Evolutionary conservation across 1,140 invertebrate genomes (phyloP).

Genomic region (Scaptomyza montana): DNA sequence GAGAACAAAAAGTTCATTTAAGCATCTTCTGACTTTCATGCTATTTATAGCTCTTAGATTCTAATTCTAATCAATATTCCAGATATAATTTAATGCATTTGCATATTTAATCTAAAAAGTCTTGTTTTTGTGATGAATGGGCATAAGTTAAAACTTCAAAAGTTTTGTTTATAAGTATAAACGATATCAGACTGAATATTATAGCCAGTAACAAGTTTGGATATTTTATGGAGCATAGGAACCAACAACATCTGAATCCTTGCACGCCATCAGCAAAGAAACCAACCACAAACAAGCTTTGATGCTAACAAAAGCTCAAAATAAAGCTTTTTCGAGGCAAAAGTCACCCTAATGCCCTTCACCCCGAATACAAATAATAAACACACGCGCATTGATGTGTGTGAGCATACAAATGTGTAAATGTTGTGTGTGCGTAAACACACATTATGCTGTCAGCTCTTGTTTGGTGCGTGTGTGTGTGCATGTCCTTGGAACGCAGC

Average conservation of each 20-base stretch:
- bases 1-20: too few relatives aligned
- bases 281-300: conserved; percentile 41
- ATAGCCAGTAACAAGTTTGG: neutral
- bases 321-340: conserved; percentile 21
- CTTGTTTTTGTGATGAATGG: too few relatives aligned
- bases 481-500: conserved; percentile 24
- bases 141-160: too few relatives aligned
- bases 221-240: too few relatives aligned
- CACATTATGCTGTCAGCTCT: conserved; percentile 42
- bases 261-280: neutral
- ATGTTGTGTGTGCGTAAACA: conserved; percentile 22
- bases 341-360: neutral
- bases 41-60: too few relatives aligned
- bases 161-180: too few relatives aligned
- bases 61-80: too few relatives aligned
- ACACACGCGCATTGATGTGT: neutral
- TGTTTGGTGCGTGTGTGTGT: conserved; percentile 43
- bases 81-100: too few relatives aligned
- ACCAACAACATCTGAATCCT: neutral
- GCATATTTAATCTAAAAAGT: too few relatives aligned
- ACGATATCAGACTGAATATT: too few relatives aligned
- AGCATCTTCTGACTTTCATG: too few relatives aligned
- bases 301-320: conserved; percentile 7
- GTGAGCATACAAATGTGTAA: conserved; percentile 45
- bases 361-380: conserved; percentile 15